Conservation (phyloP, 2,113 vertebrate genomes). For the Podocnemis expansa region DNA sequence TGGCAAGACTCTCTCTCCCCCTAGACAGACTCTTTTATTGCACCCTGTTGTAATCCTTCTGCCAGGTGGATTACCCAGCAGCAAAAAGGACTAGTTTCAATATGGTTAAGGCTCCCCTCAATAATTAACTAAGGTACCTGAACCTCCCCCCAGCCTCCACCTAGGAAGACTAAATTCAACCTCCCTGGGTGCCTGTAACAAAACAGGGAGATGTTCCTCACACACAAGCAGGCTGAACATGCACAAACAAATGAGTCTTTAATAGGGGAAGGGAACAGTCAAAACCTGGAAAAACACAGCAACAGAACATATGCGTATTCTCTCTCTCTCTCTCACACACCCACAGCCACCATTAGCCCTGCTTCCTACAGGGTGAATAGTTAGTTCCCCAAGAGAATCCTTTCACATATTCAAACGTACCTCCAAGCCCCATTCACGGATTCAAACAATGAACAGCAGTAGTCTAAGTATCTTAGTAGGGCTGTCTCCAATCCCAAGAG, state of each 20-base stretch:
- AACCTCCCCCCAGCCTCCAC: no score
- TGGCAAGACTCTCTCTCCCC: neutral
- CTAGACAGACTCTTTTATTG: slow-evolving; percentile 6
- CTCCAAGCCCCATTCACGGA: neutral
- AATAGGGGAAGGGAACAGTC: neutral
- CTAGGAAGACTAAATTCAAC: neutral
- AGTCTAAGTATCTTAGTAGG: neutral
- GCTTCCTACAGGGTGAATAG: accelerated
- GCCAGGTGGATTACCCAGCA: neutral
- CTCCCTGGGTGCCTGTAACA: neutral
- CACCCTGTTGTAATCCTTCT: neutral
- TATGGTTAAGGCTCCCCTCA: no score
- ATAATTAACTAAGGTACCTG: no score
- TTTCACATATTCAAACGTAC: no score
- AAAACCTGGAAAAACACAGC: neutral
- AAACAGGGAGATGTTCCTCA: no score
- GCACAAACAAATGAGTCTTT: neutral
- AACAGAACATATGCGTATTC: neutral
- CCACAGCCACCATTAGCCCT: neutral
- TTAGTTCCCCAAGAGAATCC: neutral
- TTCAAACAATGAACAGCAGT: neutral
- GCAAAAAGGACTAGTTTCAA: neutral
- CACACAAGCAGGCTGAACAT: no score
- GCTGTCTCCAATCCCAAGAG: neutral
- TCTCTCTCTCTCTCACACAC: no score